Evolutionary conservation across 1,140 invertebrate species (phyloP).

Genomic region (Manduca sexta): DNA sequence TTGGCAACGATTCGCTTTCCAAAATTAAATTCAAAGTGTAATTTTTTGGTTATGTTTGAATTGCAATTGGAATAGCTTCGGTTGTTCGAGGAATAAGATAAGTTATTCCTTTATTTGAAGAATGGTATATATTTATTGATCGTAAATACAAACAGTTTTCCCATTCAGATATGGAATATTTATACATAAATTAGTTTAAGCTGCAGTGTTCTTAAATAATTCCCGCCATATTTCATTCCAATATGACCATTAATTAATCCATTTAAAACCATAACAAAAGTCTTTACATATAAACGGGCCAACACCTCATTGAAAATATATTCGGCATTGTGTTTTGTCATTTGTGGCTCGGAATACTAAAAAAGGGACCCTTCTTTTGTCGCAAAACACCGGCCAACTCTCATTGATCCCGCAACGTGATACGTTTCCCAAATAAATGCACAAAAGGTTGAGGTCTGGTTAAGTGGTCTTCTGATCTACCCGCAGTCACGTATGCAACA

Average conservation of each 20-base stretch:
- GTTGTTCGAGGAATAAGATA: no score
- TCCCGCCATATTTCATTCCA: no score
- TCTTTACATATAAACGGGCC: not conserved
- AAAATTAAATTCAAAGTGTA: no score
- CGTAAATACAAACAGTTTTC: no score
- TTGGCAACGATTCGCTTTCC: no score
- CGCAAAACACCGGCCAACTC: conserved; percentile 8
- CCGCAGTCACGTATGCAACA: conserved; percentile 41
- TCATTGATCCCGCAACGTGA: conserved; percentile 7
- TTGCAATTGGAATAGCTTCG: no score
- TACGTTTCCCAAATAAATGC: conserved; percentile 1
- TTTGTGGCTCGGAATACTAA: conserved; percentile 18
- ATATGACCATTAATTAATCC: not conserved
- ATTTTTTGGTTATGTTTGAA: no score
- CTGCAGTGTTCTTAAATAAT: no score
- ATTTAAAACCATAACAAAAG: not conserved
- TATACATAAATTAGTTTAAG: no score
- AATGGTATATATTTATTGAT: no score
- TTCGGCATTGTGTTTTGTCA: conserved; percentile 13
- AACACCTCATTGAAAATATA: conserved; percentile 13
- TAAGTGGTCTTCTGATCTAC: conserved; percentile 25
- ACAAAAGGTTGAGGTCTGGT: conserved; percentile 12
- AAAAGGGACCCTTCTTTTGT: conserved; percentile 22
- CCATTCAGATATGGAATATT: no score
- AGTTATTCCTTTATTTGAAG: no score